A percentile compares a stretch with the other conserved stretches of the same genome.
These are phyloP conservation scores for Cephus nigrinus DNA, from an alignment of 2,888 invertebrate species.

Conservation along the genomic window DNA sequence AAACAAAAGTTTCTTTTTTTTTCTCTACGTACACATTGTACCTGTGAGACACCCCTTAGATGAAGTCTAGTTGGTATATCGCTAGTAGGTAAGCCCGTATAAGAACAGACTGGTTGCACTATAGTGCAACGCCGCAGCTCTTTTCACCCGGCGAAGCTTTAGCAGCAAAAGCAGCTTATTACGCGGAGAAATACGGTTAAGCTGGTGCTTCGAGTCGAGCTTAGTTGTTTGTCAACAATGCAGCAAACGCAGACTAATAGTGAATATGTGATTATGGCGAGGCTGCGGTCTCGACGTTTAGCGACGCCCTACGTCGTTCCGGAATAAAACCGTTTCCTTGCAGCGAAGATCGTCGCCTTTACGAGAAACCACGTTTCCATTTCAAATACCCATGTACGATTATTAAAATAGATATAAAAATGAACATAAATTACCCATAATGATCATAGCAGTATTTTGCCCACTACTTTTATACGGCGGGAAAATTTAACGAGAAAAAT, in stretches of 20 bases:
- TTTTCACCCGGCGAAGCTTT: neutral
- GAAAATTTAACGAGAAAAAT: neutral
- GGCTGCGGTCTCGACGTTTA: neutral
- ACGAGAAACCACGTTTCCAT: neutral
- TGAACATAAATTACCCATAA: neutral
- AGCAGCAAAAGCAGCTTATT: neutral
- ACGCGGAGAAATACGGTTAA: constrained; percentile 5
- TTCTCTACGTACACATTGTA: neutral
- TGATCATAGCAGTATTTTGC: neutral
- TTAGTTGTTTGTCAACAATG: constrained; percentile 4
- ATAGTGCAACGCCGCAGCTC: neutral
- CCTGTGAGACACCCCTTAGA: neutral
- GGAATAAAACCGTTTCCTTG: neutral
- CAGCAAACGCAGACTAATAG: neutral
- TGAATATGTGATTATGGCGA: neutral
- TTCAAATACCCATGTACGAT: neutral
- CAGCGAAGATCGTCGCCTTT: neutral
- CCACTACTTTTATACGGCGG: neutral
- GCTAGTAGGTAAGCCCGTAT: neutral
- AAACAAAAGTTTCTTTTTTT: neutral
- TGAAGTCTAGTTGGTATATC: neutral
- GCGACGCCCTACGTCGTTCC: neutral
- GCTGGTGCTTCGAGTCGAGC: neutral
- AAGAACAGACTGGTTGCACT: neutral
- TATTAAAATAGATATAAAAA: neutral